These are phyloP conservation scores for Sebastes trivittatus DNA, from an alignment of 2,797 vertebrate species.

Conservation along the genomic window DNA sequence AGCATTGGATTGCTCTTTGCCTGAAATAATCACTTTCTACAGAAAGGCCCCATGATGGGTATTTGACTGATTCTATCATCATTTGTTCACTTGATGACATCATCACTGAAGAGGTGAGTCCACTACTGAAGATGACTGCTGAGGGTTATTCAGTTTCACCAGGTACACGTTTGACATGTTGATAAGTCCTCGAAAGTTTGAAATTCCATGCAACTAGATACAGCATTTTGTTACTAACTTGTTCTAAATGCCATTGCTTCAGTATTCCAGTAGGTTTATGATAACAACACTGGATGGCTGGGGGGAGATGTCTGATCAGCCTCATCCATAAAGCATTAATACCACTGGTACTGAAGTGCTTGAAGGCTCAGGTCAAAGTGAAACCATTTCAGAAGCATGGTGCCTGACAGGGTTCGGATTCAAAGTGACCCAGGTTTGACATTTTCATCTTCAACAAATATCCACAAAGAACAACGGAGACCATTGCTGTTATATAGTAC, in stretches of 20 bases:
- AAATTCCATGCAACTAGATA: neutral
- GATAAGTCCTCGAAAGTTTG: neutral
- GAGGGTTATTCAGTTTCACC: neutral
- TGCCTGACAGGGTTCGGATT: neutral
- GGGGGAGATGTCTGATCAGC: too few relatives aligned
- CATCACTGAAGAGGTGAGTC: neutral
- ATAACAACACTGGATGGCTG: too few relatives aligned
- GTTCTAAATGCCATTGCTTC: neutral
- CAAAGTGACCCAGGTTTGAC: too few relatives aligned
- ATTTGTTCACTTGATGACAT: neutral
- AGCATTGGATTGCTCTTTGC: neutral
- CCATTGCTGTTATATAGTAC: too few relatives aligned
- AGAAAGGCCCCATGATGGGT: neutral
- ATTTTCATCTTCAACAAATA: too few relatives aligned
- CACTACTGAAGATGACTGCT: neutral
- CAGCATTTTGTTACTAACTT: neutral
- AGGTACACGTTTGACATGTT: neutral
- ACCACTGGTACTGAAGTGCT: neutral
- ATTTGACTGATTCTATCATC: neutral
- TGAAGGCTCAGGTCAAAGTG: neutral
- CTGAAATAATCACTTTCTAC: neutral
- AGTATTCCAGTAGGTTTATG: neutral
- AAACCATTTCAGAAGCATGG: neutral
- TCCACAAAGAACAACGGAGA: too few relatives aligned
- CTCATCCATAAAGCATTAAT: too few relatives aligned